A percentile compares a stretch with the other conserved stretches of the same genome.
These are phyloP conservation scores for Neopelma chrysocephalum DNA, from an alignment of 2,797 vertebrate genomes.

Conservation along the genomic window DNA sequence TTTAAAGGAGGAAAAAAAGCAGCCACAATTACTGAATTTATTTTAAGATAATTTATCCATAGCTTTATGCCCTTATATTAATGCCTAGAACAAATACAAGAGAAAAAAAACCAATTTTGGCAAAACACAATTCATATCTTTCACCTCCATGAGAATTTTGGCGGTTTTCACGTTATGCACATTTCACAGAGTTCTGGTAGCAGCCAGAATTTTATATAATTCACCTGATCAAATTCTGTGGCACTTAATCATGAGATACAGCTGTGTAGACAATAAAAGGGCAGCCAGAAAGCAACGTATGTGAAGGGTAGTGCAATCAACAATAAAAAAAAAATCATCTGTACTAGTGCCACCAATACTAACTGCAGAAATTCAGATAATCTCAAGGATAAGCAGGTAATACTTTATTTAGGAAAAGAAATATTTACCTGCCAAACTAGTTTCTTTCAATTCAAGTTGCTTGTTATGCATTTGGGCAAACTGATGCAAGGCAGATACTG, in stretches of 20 bases:
- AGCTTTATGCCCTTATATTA: not conserved
- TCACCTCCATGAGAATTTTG: too few relatives aligned
- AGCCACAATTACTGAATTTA: not conserved
- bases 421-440: constrained; percentile 79
- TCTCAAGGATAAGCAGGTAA: rapidly evolving
- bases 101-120: not conserved
- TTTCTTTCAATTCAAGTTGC: constrained; percentile 89
- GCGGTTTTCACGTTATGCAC: rapidly evolving
- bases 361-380: not conserved
- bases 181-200: not conserved
- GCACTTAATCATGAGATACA: not conserved
- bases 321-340: not conserved
- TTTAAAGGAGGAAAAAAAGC: constrained; percentile 47
- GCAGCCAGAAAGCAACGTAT: rapidly evolving
- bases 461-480: constrained; percentile 79
- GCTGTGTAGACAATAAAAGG: not conserved
- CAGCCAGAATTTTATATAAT: not conserved
- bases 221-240: not conserved
- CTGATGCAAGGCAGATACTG: constrained; percentile 85
- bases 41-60: not conserved
- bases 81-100: not conserved
- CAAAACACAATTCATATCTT: not conserved
- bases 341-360: not conserved
- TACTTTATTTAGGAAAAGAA: not conserved
- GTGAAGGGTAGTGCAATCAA: rapidly evolving